These are phyloP conservation scores for Hippolais icterina DNA, from an alignment of 2,113 vertebrate genomes.

Conservation along the genomic window DNA sequence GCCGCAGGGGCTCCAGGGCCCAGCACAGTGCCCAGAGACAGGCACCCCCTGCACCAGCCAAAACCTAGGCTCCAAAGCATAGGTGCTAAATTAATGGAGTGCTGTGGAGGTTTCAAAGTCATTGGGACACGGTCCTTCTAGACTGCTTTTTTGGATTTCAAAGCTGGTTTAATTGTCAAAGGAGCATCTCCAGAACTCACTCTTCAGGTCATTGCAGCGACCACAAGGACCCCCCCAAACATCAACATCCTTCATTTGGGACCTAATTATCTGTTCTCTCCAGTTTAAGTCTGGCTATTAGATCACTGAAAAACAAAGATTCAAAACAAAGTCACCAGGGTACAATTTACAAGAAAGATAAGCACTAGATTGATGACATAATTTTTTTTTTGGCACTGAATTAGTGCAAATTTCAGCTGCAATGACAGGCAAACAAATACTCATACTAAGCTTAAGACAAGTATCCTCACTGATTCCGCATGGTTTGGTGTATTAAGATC, in stretches of 20 bases:
- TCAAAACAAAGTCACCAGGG: neutral
- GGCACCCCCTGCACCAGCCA: neutral
- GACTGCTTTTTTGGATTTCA: neutral
- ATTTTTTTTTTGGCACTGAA: neutral
- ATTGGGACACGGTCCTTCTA: neutral
- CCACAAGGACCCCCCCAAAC: neutral
- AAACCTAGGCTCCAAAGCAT: neutral
- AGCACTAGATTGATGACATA: neutral
- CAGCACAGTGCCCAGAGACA: rapidly evolving
- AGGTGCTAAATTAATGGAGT: neutral
- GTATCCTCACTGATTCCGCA: neutral
- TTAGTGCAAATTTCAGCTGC: neutral
- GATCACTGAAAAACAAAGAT: constrained; percentile 7
- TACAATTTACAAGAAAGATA: constrained; percentile 25
- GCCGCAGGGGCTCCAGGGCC: too few relatives aligned
- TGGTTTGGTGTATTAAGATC: neutral
- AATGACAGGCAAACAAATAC: constrained; percentile 9
- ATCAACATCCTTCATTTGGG: neutral
- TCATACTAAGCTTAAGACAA: neutral
- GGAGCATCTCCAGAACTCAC: neutral
- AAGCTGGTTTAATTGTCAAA: neutral
- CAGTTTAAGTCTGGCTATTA: neutral
- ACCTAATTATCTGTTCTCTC: neutral
- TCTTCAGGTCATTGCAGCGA: neutral
- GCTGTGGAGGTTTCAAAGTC: neutral